These are phyloP conservation scores for Agrenia bidenticulata DNA, from an alignment of 2,888 invertebrate species.

Conservation along the genomic window DNA sequence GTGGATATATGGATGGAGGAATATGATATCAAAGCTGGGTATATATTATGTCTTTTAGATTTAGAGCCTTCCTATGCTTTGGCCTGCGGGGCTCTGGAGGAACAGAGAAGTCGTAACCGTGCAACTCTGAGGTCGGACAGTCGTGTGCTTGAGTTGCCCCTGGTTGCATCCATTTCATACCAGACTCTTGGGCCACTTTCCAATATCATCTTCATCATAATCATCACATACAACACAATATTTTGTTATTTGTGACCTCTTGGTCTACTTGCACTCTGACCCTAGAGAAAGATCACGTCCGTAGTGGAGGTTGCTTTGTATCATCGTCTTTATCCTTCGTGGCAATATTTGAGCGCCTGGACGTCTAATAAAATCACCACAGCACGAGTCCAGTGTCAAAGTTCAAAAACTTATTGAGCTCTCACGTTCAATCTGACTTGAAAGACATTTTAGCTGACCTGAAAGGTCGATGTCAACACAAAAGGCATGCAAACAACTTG, in stretches of 20 bases:
- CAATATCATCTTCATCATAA: neutral
- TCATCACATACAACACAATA: slow-evolving; percentile 8
- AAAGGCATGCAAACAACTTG: neutral
- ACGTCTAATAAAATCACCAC: neutral
- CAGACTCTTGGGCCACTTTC: slow-evolving; percentile 13
- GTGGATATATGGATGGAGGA: too few species aligned
- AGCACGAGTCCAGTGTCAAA: slow-evolving; percentile 19
- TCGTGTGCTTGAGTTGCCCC: slow-evolving; percentile 51
- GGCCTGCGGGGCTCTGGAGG: slow-evolving; percentile 51
- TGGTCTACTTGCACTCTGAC: slow-evolving; percentile 32
- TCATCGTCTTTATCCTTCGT: neutral
- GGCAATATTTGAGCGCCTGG: neutral
- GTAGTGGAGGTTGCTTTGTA: neutral
- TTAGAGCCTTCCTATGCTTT: slow-evolving; percentile 31
- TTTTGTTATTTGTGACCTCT: slow-evolving; percentile 23
- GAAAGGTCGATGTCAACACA: slow-evolving; percentile 13
- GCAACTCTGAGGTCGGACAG: slow-evolving; percentile 51
- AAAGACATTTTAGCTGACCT: slow-evolving; percentile 12
- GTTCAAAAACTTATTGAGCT: slow-evolving; percentile 21
- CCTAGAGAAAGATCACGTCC: slow-evolving; percentile 7
- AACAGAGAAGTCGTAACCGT: slow-evolving; percentile 50
- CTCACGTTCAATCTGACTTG: slow-evolving; percentile 6
- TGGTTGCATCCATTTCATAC: slow-evolving; percentile 38
- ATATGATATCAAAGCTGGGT: too few species aligned
- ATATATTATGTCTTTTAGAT: too few species aligned